These are phyloP conservation scores for Campopleginae sp. DNA, from an alignment of 2,888 invertebrate species.

Conservation along the genomic window DNA sequence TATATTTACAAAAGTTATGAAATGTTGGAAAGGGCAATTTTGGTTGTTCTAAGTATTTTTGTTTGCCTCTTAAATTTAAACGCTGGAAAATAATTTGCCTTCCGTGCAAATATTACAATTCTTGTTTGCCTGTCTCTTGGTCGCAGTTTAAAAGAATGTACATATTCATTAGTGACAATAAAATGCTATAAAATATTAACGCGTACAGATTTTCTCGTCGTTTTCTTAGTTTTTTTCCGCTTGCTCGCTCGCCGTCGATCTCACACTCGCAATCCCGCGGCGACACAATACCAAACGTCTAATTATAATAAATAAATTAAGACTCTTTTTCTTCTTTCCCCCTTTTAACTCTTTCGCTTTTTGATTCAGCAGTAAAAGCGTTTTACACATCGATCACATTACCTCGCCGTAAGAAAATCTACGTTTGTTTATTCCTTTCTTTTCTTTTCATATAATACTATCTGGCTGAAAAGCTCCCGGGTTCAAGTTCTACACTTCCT, in stretches of 20 bases:
- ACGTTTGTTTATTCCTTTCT: constrained; percentile 61
- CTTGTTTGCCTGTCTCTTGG: constrained; percentile 37
- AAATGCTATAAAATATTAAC: constrained; percentile 69
- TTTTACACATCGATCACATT: constrained; percentile 63
- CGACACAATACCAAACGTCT: constrained; percentile 29
- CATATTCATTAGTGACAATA: constrained; percentile 63
- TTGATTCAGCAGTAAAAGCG: constrained; percentile 74
- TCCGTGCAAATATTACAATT: constrained; percentile 26
- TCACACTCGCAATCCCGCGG: constrained; percentile 1
- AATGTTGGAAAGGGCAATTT: constrained; percentile 13
- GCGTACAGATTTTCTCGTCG: constrained; percentile 22
- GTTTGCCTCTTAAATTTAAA: neutral
- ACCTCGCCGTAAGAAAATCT: constrained; percentile 64
- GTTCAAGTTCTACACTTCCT: constrained; percentile 62
- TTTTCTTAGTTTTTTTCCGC: neutral
- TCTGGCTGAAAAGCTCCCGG: constrained; percentile 69
- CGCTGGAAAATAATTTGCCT: constrained; percentile 12
- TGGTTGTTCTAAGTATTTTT: constrained; percentile 3
- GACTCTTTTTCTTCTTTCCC: constrained; percentile 59
- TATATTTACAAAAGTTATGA: constrained; percentile 67
- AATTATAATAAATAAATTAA: constrained; percentile 77
- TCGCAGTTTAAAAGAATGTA: constrained; percentile 67
- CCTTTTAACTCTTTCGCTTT: constrained; percentile 54
- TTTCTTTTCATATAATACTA: constrained; percentile 64
- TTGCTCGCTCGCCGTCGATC: neutral